Evolutionary conservation across 2,888 invertebrate genomes (phyloP).

Genomic region (Toxonevra muliebris): DNA sequence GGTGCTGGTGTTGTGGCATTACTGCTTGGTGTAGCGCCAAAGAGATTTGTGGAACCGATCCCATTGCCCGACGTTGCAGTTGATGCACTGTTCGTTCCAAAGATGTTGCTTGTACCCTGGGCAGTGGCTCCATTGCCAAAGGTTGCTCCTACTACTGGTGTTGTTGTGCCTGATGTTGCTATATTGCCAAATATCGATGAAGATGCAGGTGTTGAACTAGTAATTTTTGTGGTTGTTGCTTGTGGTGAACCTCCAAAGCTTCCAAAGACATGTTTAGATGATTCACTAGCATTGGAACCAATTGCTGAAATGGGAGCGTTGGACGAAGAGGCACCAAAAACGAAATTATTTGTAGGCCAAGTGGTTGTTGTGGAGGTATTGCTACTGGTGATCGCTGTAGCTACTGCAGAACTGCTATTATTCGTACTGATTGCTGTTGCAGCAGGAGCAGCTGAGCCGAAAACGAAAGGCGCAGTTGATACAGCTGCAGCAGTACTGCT

Average conservation of each 20-base stretch:
- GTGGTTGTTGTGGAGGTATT: neutral
- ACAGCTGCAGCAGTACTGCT: slow-evolving; percentile 24
- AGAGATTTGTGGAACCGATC: slow-evolving; percentile 33
- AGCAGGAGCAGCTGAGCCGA: slow-evolving; percentile 30
- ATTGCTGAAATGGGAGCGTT: slow-evolving; percentile 22
- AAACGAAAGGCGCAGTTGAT: slow-evolving; percentile 31
- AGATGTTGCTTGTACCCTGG: slow-evolving; percentile 12
- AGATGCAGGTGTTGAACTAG: slow-evolving; percentile 14
- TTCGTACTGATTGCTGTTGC: neutral
- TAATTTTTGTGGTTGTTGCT: slow-evolving; percentile 22
- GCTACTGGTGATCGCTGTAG: neutral
- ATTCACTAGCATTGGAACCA: slow-evolving; percentile 32
- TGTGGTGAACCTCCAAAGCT: neutral
- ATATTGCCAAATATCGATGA: slow-evolving; percentile 44
- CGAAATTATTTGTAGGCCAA: slow-evolving; percentile 20
- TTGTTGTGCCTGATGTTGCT: slow-evolving; percentile 29
- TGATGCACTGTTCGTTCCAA: slow-evolving; percentile 33
- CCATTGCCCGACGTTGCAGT: neutral
- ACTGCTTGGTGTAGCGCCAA: slow-evolving; percentile 40
- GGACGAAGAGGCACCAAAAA: slow-evolving; percentile 33
- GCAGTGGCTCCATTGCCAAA: too few species aligned
- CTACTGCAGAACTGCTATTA: neutral
- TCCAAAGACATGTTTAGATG: slow-evolving; percentile 33
- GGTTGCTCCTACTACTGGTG: neutral
- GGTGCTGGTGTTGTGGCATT: slow-evolving; percentile 39